phyloP scores from a whole-genome alignment of 2,888 invertebrate species.

The Achlya flavicornis region DNA sequence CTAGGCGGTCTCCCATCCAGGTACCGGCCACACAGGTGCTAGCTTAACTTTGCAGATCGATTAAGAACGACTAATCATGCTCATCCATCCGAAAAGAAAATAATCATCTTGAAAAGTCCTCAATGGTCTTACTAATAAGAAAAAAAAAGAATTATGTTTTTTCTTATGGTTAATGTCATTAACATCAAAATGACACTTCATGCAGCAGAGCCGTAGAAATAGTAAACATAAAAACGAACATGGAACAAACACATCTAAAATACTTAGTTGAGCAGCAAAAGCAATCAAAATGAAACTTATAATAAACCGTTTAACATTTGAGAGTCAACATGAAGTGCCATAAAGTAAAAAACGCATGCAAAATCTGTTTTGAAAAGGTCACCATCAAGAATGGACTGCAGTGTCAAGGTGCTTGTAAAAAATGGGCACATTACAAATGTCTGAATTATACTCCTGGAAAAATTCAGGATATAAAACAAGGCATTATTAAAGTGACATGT shows the following conservation, averaged over 20 bases:
- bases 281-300: background rate
- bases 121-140: too few species aligned
- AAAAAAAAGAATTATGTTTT: too few species aligned
- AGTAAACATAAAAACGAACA: background rate
- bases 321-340: conserved; percentile 20
- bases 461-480: conserved; percentile 57
- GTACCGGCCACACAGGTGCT: too few species aligned
- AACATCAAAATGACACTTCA: background rate
- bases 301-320: background rate
- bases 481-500: conserved; percentile 52
- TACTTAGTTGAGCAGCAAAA: background rate
- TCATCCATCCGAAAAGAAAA: too few species aligned
- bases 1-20: too few species aligned
- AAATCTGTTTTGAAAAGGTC: conserved; percentile 52
- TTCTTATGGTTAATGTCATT: background rate
- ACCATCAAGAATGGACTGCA: conserved; percentile 54
- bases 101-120: too few species aligned
- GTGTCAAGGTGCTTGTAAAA: conserved; percentile 61
- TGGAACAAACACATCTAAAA: background rate
- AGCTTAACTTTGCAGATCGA: too few species aligned
- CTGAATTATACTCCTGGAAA: conserved; percentile 56
- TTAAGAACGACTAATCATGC: too few species aligned
- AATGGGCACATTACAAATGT: conserved; percentile 63
- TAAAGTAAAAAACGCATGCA: conserved; percentile 59
- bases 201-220: background rate